Evolutionary conservation across 2,888 invertebrate genomes (phyloP).

Genomic region (Drepanosiphum platanoidis): DNA sequence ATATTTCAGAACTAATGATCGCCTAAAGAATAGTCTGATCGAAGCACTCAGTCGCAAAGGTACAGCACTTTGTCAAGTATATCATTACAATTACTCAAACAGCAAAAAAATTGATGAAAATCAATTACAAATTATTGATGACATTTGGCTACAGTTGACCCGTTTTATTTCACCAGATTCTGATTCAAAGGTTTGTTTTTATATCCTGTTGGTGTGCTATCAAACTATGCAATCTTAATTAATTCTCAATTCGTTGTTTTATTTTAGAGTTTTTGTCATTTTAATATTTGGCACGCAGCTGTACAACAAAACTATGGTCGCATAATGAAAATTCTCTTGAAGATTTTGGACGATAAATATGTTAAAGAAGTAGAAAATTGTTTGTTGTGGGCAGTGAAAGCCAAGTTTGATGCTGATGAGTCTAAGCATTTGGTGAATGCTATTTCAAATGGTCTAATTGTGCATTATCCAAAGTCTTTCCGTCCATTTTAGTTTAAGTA

Average conservation of each 20-base stretch:
- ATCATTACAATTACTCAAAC: conserved; percentile 67
- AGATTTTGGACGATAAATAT: conserved; percentile 84
- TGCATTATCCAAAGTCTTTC: conserved; percentile 55
- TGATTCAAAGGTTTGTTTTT: conserved; percentile 82
- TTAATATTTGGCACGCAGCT: conserved; percentile 85
- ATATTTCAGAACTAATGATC: conserved; percentile 79
- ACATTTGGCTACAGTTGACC: conserved; percentile 73
- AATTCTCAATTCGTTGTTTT: conserved; percentile 21
- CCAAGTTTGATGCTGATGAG: conserved; percentile 20
- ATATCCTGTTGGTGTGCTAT: conserved; percentile 80
- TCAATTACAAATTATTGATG: conserved; percentile 68
- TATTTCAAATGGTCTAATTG: conserved; percentile 48
- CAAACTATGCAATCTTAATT: conserved; percentile 54
- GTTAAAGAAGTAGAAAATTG: conserved; percentile 78
- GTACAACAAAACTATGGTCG: conserved; percentile 83
- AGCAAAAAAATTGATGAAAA: conserved; percentile 66
- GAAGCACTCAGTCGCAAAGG: conserved; percentile 84
- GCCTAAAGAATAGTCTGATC: conserved; percentile 80
- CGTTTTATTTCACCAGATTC: conserved; percentile 56
- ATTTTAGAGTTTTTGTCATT: conserved; percentile 68
- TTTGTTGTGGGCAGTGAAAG: conserved; percentile 69
- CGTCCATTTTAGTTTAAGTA: conserved; percentile 48
- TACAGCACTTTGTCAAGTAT: conserved; percentile 76
- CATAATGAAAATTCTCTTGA: conserved; percentile 78
- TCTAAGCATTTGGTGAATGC: conserved; percentile 29